Evolutionary conservation across 2,797 vertebrate genomes (phyloP).

Genomic region (Ctenosaura bakeri): DNA sequence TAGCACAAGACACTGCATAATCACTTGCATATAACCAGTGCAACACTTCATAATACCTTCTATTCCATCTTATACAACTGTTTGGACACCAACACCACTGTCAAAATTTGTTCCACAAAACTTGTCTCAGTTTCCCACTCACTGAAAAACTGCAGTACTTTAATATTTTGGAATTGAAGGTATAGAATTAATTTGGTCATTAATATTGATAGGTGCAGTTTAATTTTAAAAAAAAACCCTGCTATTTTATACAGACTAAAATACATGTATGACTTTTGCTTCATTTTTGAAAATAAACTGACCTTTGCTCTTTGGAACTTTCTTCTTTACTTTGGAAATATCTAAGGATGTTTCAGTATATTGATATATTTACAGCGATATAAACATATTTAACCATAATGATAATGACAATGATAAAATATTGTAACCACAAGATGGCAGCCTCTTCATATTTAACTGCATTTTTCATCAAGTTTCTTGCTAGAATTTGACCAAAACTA

Average conservation of each 20-base stretch:
- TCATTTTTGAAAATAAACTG: background rate
- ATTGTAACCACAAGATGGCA: slow-evolving; percentile 47
- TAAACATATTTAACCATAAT: background rate
- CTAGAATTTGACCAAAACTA: background rate
- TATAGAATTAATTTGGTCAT: too few species aligned
- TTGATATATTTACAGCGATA: background rate
- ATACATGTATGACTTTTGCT: background rate
- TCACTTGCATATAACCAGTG: background rate
- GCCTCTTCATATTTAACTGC: slow-evolving; percentile 22
- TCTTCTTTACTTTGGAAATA: background rate
- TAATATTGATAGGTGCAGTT: background rate
- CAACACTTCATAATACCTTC: background rate
- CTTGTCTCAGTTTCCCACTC: background rate
- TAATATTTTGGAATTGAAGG: background rate
- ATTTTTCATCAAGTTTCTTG: background rate
- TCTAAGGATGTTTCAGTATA: background rate
- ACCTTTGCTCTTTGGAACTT: background rate
- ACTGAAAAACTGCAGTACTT: background rate
- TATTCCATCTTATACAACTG: background rate
- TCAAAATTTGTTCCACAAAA: background rate
- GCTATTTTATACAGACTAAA: background rate
- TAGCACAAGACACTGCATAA: background rate
- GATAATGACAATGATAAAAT: background rate
- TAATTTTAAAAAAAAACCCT: background rate
- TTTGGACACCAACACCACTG: background rate